Base-by-base conservation (phyloP, 2,888 invertebrate genomes). In the Brachyptera putata region DNA sequence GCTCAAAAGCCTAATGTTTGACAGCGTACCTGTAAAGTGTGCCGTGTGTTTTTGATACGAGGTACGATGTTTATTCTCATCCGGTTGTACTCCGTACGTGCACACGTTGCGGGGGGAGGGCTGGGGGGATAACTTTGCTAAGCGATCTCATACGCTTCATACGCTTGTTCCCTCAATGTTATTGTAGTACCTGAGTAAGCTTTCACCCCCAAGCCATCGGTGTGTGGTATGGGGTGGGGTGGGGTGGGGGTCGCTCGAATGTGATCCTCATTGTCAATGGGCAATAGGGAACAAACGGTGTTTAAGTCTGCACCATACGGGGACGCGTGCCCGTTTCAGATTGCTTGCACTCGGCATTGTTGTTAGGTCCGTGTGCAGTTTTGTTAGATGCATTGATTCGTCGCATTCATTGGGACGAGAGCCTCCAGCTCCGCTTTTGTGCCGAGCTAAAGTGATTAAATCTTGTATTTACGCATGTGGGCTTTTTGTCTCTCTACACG, bases 111-210 rank as follows among this genome's bases (percentile, higher is more conserved):
- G n/a, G n/a, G n/a, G n/a, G n/a, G n/a, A n/a, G n/a, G n/a, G n/a
- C n/a, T n/a, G n/a, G n/a, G n/a, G 43, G 18, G 34, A 5, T 53
- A 21, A 53, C 36, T 37, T 36, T 16, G n/a, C 25, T 26, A 50
- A 50, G 50, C 50, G 50, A 50, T 50, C 50, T 50, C 30, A 9
- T 14, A 5, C 50, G 46, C 22, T 46, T 41, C 13, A 41, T 1
- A n/a, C 30, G 30, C 4, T 7, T 4, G 18, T n/a, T 21, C 36
- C 53, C 50, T 37, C 53, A 53, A 53, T 53, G 53, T 53, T 53
- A 36, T 53, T 53, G 18, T 53, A 53, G 53, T 53, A 53, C 53
- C 53, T 53, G 53, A 53, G 53, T 34, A 53, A 53, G 53, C 53
- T 30, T 53, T 13, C 53, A 36, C 53, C 53, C 53, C 53, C 53